Percentiles rank a stretch among this genome's conserved stretches.
phyloP scores from a whole-genome alignment of 1,140 invertebrate genomes.

The Ceratitis capitata region DNA sequence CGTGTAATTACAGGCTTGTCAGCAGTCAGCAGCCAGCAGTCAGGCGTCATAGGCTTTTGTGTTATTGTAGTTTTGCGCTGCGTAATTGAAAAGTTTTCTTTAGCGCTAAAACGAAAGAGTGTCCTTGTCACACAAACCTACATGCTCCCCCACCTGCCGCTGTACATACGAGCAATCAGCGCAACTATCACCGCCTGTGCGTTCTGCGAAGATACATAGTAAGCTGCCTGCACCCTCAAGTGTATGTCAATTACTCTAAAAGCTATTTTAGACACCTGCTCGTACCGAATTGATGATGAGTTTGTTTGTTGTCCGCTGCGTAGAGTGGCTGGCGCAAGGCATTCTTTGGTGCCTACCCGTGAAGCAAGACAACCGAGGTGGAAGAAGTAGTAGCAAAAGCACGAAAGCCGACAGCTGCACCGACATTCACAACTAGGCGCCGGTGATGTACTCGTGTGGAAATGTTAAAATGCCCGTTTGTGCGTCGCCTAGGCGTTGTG shows the following conservation, averaged over 20 bases:
- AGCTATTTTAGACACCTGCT: slow-evolving; percentile 42
- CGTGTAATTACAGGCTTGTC: slow-evolving; percentile 42
- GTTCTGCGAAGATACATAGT: not conserved
- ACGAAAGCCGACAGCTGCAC: not conserved
- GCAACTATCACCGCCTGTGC: not conserved
- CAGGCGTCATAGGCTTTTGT: not conserved
- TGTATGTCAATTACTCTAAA: slow-evolving; percentile 42
- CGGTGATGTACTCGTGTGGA: slow-evolving; percentile 42
- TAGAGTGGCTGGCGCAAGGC: not conserved
- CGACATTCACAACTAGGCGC: not conserved
- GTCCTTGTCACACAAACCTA: not conserved
- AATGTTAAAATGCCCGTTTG: slow-evolving; percentile 41
- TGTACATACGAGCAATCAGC: not conserved
- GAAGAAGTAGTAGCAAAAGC: not conserved
- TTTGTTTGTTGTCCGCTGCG: not conserved
- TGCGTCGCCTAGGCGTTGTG: not conserved
- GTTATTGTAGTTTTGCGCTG: slow-evolving; percentile 20
- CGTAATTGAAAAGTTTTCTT: slow-evolving; percentile 36
- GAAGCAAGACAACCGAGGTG: not conserved
- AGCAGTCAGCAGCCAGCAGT: not conserved
- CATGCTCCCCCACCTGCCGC: not conserved
- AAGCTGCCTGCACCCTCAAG: slow-evolving; percentile 28
- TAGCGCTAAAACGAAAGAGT: not conserved
- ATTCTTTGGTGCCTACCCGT: not conserved
- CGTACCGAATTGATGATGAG: not conserved